Conservation (phyloP, 2,797 vertebrate species). For the Pogonophryne albipinna region DNA sequence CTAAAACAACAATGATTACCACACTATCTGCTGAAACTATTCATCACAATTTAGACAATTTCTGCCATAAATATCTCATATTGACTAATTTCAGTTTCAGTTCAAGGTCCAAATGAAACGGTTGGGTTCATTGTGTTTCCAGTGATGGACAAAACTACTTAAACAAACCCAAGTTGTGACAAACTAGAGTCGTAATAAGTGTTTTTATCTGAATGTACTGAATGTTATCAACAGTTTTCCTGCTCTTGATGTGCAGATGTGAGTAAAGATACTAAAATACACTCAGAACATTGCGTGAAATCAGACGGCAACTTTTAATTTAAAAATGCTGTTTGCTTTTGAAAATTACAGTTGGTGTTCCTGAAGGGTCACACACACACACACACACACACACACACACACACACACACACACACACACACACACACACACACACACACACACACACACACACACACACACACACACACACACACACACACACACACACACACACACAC, state of each 20-base stretch:
- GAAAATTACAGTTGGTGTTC: constrained; percentile 29
- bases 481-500: constrained; percentile 5
- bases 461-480: constrained; percentile 13
- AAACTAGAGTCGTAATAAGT: neutral
- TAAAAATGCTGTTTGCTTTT: constrained; percentile 27
- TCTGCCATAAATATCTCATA: too few relatives aligned
- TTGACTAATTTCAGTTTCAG: too few relatives aligned
- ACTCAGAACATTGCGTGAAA: constrained; percentile 28
- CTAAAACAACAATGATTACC: neutral
- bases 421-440: constrained; percentile 23
- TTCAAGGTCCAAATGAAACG: neutral
- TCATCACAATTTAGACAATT: neutral
- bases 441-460: constrained; percentile 29
- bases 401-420: too few relatives aligned
- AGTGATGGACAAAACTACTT: neutral
- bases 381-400: neutral
- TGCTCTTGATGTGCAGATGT: constrained; percentile 16
- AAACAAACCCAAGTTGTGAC: neutral
- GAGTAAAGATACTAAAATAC: constrained; percentile 14
- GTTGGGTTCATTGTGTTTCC: neutral
- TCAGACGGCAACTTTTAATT: constrained; percentile 8
- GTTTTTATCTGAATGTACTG: neutral
- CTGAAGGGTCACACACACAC: too few relatives aligned
- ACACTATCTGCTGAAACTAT: neutral
- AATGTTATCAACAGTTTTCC: neutral